Base-by-base conservation (phyloP, 2,888 invertebrate genomes). In the Perizoma flavofasciatum region DNA sequence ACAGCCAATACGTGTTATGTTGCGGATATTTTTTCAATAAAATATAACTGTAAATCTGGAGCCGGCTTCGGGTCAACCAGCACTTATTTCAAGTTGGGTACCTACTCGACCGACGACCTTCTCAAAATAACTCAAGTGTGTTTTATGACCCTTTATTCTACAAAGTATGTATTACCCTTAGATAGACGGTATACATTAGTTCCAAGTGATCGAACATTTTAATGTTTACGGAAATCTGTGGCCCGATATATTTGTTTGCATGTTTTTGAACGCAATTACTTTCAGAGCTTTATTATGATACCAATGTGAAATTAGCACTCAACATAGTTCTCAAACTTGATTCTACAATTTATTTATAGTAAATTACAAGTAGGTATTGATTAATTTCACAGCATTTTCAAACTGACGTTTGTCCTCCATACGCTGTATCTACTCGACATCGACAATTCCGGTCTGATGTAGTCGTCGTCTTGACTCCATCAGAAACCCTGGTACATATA, bases 331-430 rank as follows among this genome's bases (percentile, higher is more conserved):
- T 22, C 22, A 22, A 22, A 22, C 22, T 22, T 22, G 22, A 22
- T 22, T 1, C 22, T 22, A 22, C 22, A n/a, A n/a, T n/a, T n/a
- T n/a, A n/a, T n/a, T n/a, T n/a, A 22, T 22, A 22, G 22, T 22
- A 37, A 37, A 37, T 5, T 37, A 37, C 37, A 22, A 37, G 41
- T 5, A n/a, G 41, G n/a, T 45, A 59, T 59, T 50, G 55, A 48
- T 55, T 55, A 11, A 48, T 44, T 37, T 48, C 34, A 9, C 54
- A 60, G 58, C 57, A 65, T 50, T 61, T 63, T 32, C 11, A 10
- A 41, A 35, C 33, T 55, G 55, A 53, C 58, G 55, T 50, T 51
- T 62, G 60, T 60, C 58, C 46, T 56, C 60, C 44, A 50, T 64
- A 60, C 49, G 51, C 43, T 52, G 58, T 61, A 55, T 53, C 52